Percentiles rank a stretch among this genome's conserved stretches.
Conservation (phyloP, 2,888 invertebrate species). For the Callyntrura sp. region DNA sequence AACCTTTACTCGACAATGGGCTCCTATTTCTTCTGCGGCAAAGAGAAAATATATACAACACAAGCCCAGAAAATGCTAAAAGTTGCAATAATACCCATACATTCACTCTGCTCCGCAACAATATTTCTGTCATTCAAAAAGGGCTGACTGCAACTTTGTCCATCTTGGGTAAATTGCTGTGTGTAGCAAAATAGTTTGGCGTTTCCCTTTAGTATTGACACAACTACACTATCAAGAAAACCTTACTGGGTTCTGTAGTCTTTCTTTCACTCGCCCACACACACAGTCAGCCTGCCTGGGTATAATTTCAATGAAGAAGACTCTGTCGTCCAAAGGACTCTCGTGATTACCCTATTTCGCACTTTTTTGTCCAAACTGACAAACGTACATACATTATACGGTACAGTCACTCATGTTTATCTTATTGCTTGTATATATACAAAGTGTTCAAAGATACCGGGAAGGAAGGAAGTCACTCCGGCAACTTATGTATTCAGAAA, state of each 20-base stretch:
- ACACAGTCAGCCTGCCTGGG: too few relatives aligned
- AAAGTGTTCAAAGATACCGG: not conserved
- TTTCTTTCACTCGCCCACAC: too few relatives aligned
- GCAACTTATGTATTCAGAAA: slow-evolving; percentile 1
- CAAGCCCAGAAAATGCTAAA: not conserved
- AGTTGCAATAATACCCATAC: not conserved
- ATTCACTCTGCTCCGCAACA: too few relatives aligned
- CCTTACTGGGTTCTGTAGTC: too few relatives aligned
- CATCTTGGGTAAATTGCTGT: not conserved
- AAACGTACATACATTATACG: not conserved
- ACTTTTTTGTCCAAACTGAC: not conserved
- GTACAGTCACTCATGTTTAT: not conserved
- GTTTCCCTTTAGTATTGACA: slow-evolving; percentile 2
- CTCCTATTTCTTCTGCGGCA: too few relatives aligned
- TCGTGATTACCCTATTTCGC: not conserved
- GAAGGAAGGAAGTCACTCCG: not conserved
- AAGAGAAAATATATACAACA: too few relatives aligned
- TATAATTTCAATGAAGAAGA: slow-evolving; percentile 2
- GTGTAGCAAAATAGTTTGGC: not conserved
- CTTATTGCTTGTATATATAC: not conserved
- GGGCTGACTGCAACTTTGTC: slow-evolving; percentile 8
- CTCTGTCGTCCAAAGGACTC: not conserved
- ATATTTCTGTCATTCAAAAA: slow-evolving; percentile 7
- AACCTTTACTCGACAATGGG: too few relatives aligned
- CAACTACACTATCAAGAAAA: not conserved